These are phyloP conservation scores for Peromyscus maniculatus DNA, from an alignment of 2,113 vertebrate species.

Conservation along the genomic window DNA sequence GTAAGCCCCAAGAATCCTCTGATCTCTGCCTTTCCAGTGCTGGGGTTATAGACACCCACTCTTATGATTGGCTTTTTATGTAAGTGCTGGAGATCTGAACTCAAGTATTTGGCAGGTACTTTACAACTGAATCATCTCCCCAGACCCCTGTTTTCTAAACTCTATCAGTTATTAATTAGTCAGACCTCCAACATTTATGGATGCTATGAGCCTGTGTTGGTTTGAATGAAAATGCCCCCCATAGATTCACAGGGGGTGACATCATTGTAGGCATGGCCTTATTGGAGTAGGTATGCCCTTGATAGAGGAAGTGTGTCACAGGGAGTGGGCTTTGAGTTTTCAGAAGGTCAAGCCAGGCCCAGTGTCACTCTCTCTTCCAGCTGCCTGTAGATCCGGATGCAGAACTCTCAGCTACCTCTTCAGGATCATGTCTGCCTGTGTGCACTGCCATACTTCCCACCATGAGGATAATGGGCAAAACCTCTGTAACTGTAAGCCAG, in stretches of 20 bases:
- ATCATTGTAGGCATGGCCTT: background rate
- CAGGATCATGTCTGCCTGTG: background rate
- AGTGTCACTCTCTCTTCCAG: background rate
- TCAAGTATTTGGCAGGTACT: background rate
- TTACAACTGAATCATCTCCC: background rate
- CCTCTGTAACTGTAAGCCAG: too few relatives aligned
- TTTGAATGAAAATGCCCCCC: background rate
- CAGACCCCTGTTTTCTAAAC: background rate
- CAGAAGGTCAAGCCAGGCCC: background rate
- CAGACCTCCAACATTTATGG: background rate
- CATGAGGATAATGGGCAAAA: background rate
- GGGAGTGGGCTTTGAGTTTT: background rate
- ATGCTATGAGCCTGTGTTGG: background rate
- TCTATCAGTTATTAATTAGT: slow-evolving; percentile 6
- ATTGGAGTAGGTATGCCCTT: background rate
- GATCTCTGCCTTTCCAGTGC: background rate
- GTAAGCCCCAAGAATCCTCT: background rate
- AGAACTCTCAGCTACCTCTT: background rate
- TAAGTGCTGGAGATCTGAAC: background rate
- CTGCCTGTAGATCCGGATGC: background rate
- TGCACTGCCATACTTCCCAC: background rate
- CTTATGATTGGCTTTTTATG: background rate
- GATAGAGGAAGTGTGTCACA: background rate
- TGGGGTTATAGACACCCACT: too few relatives aligned
- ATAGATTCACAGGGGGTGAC: background rate